A percentile compares a stretch with the other conserved stretches of the same genome.
phyloP scores from a whole-genome alignment of 1,140 invertebrate genomes.

The Brevipalpus yothersi region DNA sequence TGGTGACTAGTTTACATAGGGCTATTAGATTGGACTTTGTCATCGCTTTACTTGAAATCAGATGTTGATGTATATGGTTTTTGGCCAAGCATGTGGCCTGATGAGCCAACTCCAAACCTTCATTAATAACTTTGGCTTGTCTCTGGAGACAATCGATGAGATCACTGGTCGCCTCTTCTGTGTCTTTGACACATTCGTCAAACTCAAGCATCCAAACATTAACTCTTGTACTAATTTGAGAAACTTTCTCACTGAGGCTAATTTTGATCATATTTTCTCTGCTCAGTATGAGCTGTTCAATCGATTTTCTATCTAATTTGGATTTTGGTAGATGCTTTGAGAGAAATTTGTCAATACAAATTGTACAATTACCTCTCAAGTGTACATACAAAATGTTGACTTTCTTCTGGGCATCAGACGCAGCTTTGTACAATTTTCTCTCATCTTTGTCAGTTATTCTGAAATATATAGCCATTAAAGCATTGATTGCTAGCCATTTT shows the following conservation, averaged over 20 bases:
- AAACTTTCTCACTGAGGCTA: constrained; percentile 9
- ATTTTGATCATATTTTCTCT: constrained; percentile 10
- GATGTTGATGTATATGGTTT: constrained; percentile 6
- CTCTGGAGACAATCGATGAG: not conserved
- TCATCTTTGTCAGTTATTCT: constrained; percentile 49
- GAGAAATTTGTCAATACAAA: constrained; percentile 5
- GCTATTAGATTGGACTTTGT: constrained; percentile 1
- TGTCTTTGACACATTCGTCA: constrained; percentile 1
- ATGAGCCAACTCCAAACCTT: constrained; percentile 4
- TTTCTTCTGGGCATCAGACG: constrained; percentile 49
- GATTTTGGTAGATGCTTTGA: constrained; percentile 3
- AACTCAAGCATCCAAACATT: constrained; percentile 12
- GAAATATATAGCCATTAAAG: constrained; percentile 39
- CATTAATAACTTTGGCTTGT: not conserved
- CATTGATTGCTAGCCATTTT: constrained; percentile 41
- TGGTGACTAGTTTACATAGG: constrained; percentile 6
- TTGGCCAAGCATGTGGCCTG: not conserved
- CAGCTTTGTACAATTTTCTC: constrained; percentile 42
- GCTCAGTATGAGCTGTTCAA: constrained; percentile 9
- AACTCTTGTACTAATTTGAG: constrained; percentile 10
- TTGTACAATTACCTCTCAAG: constrained; percentile 4
- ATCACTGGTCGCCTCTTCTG: not conserved
- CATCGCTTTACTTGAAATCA: not conserved
- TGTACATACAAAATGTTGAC: constrained; percentile 19
- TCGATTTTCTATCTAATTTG: constrained; percentile 4